Evolutionary conservation across 2,888 invertebrate species (phyloP), one percentile per base, ranked within the genome.

Genomic region (Xiphydria camelus): DNA sequence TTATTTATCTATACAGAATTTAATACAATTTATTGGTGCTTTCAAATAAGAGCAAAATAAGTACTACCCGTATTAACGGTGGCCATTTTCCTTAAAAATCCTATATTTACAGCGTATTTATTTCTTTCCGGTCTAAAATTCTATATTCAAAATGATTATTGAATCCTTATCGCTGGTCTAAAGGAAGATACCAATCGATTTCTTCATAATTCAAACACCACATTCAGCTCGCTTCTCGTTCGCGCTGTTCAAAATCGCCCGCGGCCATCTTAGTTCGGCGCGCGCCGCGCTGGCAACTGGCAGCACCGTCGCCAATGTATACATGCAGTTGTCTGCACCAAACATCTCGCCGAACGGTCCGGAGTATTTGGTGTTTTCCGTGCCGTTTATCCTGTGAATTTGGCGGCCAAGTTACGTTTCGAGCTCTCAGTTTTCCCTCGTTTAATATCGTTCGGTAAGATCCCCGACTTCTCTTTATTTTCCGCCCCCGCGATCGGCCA

Each of bases 281-380:
- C 29, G 9, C 2, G 12, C 29, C 29, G 29, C 29, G 29, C 29
- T 29, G 29, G 29, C 29, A 29, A 29, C 29, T 47, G 61, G 62
- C 68, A 62, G 55, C 60, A 65, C 58, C 20, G 38, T 47, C 45
- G 50, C 36, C 47, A 55, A 57, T 66, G 62, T 66, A 49, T 66
- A 65, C 69, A 68, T 64, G 66, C 63, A 70, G 66, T 68, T 68
- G 69, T 62, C 67, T 61, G 59, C 61, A 57, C 52, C 48, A 49
- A 47, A 45, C 19, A 45, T 41, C 37, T 48, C 37, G 45, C 31
- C 37, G 41, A 38, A 26, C 29, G 18, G 22, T 15, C 19, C 7
- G 9, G 20, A 40, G n/a, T 29, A 53, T 55, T 56, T 51, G 41
- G 53, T 50, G 53, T 56, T 55, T 54, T 55, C 33, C 41, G 51